A percentile compares a stretch with the other conserved stretches of the same genome.
Evolutionary conservation across 2,888 invertebrate species (phyloP).

Genomic region (Hirtodrosophila confusa): DNA sequence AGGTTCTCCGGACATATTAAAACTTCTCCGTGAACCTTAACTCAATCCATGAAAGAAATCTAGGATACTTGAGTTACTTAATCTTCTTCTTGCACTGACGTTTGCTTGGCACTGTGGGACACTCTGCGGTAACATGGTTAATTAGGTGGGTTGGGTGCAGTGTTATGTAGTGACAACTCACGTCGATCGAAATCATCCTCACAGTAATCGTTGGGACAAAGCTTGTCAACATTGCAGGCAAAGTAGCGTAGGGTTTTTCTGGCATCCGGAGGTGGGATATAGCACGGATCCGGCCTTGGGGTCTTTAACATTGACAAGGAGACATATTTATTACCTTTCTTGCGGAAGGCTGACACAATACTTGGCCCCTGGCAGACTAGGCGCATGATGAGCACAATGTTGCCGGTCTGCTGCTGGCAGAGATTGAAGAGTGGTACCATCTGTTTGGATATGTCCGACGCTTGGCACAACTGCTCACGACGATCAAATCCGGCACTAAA

Average conservation of each 20-base stretch:
- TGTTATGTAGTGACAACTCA: constrained; percentile 26
- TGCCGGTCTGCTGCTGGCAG: constrained; percentile 78
- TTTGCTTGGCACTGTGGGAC: constrained; percentile 42
- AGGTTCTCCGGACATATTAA: no score
- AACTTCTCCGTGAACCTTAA: no score
- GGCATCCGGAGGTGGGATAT: neutral
- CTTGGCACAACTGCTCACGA: constrained; percentile 75
- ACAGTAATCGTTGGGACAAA: constrained; percentile 69
- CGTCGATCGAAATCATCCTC: constrained; percentile 76
- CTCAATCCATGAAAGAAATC: no score
- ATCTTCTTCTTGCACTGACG: neutral
- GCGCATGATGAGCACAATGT: constrained; percentile 80
- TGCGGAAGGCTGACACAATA: constrained; percentile 74
- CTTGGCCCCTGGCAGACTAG: constrained; percentile 81
- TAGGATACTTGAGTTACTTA: neutral
- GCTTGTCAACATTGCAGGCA: constrained; percentile 70
- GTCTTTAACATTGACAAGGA: constrained; percentile 6
- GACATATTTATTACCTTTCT: constrained; percentile 1
- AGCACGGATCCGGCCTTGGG: constrained; percentile 44
- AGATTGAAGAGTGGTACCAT: constrained; percentile 79
- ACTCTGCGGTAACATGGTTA: constrained; percentile 16
- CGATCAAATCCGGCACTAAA: constrained; percentile 54
- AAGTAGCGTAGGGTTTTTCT: constrained; percentile 60
- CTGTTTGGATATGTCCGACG: constrained; percentile 74
- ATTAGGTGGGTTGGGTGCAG: neutral